Base-by-base conservation (phyloP, 2,113 vertebrate genomes). In the Cromileptes altivelis region DNA sequence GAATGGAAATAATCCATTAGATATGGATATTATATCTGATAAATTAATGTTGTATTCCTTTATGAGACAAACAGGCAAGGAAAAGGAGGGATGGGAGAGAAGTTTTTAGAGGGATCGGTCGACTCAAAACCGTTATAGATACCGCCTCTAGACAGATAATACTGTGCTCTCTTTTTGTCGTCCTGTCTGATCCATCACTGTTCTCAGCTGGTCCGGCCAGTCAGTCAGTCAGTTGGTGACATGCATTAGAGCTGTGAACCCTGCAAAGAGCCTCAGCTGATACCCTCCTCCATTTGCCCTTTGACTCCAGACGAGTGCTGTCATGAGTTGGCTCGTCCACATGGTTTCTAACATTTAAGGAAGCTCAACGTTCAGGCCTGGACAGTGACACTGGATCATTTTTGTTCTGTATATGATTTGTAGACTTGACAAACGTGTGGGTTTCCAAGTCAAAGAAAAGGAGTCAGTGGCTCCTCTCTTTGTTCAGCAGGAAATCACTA, bases 171-270 rank as follows among this genome's bases (percentile, higher is more conserved):
- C 27, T 56, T 37, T 63, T 53, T 70, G 12, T 45, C 30, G n/a
- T 30, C 21, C 8, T 50, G 37, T 81, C 45, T 69, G 49, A 75
- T 88, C 60, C 57, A 52, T 85, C 79, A 42, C 37, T 37, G 23
- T n/a, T 21, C 60, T 75, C 61, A 27, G 33, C 57, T 70, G 84
- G 52, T 61, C 49, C 52, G 27, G 65, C 68, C 78, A 33, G 60
- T 82, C 70, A 10, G 58, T 37, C 50, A 37, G 58, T 37, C 63
- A 15, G 68, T 27, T 9, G 17, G 49, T 70, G 62, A 84, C 47
- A 21, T 40, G 42, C 25, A 18, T 70, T 58, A 57, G 40, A 21
- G 11, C 64, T 53, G 25, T 60, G 69, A 70, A 63, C 70, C 53
- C 40, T 47, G 57, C 19, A 12, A n/a, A 27, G 21, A 55, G 37